phyloP scores from a whole-genome alignment of 2,113 vertebrate species.

The human region DNA sequence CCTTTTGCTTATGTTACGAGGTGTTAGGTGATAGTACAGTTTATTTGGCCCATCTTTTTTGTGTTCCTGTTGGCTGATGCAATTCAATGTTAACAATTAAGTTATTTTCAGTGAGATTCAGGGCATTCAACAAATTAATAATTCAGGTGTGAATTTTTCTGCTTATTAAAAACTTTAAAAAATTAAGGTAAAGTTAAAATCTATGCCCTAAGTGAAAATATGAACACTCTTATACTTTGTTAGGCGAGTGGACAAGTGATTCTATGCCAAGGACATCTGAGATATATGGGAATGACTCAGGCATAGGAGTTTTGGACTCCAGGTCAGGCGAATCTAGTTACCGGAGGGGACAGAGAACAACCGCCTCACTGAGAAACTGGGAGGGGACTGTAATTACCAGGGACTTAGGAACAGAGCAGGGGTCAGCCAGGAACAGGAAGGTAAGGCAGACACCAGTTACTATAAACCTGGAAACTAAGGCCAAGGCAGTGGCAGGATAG shows the following conservation, averaged over 20 bases:
- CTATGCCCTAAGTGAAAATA: not conserved
- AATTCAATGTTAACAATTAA: not conserved
- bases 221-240: not conserved
- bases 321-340: not conserved
- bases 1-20: not conserved
- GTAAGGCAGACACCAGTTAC: not conserved
- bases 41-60: not conserved
- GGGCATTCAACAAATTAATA: not conserved
- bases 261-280: not conserved
- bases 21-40: not conserved
- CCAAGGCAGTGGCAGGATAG: not conserved
- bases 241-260: not conserved
- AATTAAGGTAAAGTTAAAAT: not conserved
- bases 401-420: not conserved
- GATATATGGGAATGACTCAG: not conserved
- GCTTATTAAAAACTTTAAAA: not conserved
- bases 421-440: not conserved
- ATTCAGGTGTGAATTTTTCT: not conserved
- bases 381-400: not conserved
- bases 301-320: not conserved
- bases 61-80: not conserved
- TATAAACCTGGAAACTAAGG: not conserved
- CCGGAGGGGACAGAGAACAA: not conserved
- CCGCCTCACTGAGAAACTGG: not conserved
- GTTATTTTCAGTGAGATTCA: not conserved